Evolutionary conservation across 64 coral and sea anemone genomes (phyloP).

Genomic region (Exaiptasia diaphana): DNA sequence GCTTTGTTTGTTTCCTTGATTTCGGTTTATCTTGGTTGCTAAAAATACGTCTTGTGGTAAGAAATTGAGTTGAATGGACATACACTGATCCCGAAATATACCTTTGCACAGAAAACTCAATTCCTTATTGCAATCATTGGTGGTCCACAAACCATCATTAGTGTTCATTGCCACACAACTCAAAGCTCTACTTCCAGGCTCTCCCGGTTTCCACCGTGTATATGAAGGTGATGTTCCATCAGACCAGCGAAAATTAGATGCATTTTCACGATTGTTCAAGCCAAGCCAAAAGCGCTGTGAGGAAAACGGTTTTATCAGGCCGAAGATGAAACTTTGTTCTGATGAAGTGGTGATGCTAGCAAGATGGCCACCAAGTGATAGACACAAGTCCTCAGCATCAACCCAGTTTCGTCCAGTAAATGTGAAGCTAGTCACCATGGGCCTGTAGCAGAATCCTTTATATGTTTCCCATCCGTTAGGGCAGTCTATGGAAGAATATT

Average conservation of each 20-base stretch:
- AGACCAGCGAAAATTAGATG: conserved; percentile 48
- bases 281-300: conserved; percentile 52
- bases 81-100: no score
- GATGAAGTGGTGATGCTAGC: conserved; percentile 44
- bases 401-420: conserved; percentile 58
- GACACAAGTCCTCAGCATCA: conserved; percentile 35
- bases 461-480: conserved; percentile 30
- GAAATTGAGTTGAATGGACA: no score
- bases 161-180: no score
- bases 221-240: conserved; percentile 23
- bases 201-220: no score
- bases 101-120: no score
- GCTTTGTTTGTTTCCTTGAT: no score
- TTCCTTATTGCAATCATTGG: no score
- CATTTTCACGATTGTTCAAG: conserved; percentile 62
- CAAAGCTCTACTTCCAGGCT: no score
- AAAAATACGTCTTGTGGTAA: no score
- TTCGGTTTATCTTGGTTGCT: no score
- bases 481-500: conserved; percentile 10
- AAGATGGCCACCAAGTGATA: conserved; percentile 33
- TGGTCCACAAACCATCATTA: no score
- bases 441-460: conserved; percentile 44
- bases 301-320: not conserved
- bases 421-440: conserved; percentile 15
- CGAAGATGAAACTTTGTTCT: conserved; percentile 46